Evolutionary conservation across 1,140 invertebrate species (phyloP).

Genomic region (Aphelinus certus): DNA sequence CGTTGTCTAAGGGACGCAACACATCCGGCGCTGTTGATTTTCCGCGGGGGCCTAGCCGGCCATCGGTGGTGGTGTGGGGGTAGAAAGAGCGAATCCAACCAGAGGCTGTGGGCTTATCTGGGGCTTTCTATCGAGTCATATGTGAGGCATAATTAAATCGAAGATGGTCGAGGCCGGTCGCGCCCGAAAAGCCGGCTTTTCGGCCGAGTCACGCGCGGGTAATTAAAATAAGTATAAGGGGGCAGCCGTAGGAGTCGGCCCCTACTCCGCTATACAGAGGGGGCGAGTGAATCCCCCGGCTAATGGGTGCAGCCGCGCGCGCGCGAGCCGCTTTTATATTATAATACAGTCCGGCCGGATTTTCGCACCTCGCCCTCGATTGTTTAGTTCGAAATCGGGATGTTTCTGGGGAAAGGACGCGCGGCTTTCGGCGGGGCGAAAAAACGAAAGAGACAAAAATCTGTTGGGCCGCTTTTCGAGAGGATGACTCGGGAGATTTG

Average conservation of each 20-base stretch:
- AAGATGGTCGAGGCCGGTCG: slow-evolving; percentile 17
- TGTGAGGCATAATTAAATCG: slow-evolving; percentile 34
- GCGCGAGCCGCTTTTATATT: slow-evolving; percentile 1
- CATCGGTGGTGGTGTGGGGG: too few relatives aligned
- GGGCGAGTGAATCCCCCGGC: slow-evolving; percentile 39
- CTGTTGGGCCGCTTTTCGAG: too few relatives aligned
- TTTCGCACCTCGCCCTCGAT: too few relatives aligned
- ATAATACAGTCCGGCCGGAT: neutral
- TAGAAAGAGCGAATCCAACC: too few relatives aligned
- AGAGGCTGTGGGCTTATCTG: neutral
- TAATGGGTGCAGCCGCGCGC: slow-evolving; percentile 48
- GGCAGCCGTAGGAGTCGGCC: slow-evolving; percentile 44
- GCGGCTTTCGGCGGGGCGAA: too few relatives aligned
- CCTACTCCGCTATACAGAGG: neutral
- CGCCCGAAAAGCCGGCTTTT: slow-evolving; percentile 42
- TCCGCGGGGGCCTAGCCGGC: too few relatives aligned
- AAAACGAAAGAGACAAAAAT: too few relatives aligned
- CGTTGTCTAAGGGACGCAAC: too few relatives aligned
- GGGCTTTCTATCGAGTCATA: slow-evolving; percentile 35
- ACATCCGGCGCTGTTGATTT: too few relatives aligned
- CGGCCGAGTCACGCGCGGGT: slow-evolving; percentile 63
- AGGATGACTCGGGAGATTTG: too few relatives aligned
- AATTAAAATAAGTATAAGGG: slow-evolving; percentile 63
- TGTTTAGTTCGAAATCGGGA: too few relatives aligned
- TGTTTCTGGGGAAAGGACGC: too few relatives aligned